Evolutionary conservation across 2,113 vertebrate genomes (phyloP), one percentile per base, ranked within the genome.

Genomic region (Thalassarche chlororhynchos): DNA sequence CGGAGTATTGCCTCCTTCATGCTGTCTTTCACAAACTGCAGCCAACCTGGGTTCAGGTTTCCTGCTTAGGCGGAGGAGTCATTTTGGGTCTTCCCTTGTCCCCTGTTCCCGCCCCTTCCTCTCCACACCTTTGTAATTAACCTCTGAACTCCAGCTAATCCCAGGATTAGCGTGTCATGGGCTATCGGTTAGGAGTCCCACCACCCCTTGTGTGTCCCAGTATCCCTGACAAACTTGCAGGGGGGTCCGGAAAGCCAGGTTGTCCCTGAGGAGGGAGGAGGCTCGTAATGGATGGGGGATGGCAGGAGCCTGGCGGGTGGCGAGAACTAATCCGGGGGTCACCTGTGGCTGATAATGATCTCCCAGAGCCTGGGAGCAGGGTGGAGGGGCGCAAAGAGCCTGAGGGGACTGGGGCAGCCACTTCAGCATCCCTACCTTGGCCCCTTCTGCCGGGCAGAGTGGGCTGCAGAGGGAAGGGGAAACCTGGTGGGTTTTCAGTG

Each of bases 121-220:
- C 82, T 95, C 55, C 54, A 52, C 93, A 94, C 91, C 96, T 94
- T 95, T 95, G 84, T 89, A 93, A 93, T 96, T 97, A 96, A 94
- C 87, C 96, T 85, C 89, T 97, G 95, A 96, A 88, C 93, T 94
- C 66, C 3, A 3, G 40, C 29, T 95, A 94, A 95, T 96, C 89
- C 64, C 36, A 77, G 89, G 89, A 95, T 94, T 97, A 96, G 82
- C 19, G 7, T 0, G 1, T 89, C 70, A 83, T 5, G 54, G 93
- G 62, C 81, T 93, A 58, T 94, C 5, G 2, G 49, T 87, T 94
- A 57, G 62, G 61, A 75, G 17, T 94, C 51, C 82, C 54, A 57
- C 75, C 68, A 90, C 55, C 42, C 42, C 20, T 88, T 91, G 54
- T 90, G 75, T 86, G 65, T 69, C 58, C 58, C 1, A 0, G 65